A percentile compares a stretch with the other conserved stretches of the same genome.
Conservation (phyloP, 30 jellyfish, hydroid and myxozoan genomes). For the Chrysaora quinquecirrha region DNA sequence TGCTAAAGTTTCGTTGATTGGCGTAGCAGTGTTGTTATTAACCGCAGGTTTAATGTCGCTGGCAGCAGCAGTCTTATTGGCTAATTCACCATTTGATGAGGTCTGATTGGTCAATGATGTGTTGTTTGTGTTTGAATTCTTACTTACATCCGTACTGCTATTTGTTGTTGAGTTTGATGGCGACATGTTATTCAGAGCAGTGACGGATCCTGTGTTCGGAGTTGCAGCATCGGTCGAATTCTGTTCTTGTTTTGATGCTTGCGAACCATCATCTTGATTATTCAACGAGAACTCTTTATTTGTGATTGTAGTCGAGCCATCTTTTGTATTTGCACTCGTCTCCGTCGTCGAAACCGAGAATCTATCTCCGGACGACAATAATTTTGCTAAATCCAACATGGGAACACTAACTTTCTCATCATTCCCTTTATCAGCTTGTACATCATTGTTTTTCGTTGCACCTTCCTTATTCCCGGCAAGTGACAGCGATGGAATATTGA, state of each 20-base stretch:
- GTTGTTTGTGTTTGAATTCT: background rate
- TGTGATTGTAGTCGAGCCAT: constrained; percentile 71
- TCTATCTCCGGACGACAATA: constrained; percentile 79
- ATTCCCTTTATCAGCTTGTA: constrained; percentile 43
- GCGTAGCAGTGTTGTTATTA: constrained; percentile 32
- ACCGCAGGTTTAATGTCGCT: constrained; percentile 1
- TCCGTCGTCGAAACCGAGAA: constrained; percentile 86
- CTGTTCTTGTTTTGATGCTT: background rate
- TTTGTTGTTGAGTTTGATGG: background rate
- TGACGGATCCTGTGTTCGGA: constrained; percentile 38
- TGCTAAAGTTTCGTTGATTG: constrained; percentile 46
- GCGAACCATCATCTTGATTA: constrained; percentile 51
- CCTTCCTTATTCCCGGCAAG: constrained; percentile 59
- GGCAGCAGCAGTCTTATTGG: constrained; percentile 21
- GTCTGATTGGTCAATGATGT: constrained; percentile 7
- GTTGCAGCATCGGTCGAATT: constrained; percentile 51
- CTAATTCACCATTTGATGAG: background rate
- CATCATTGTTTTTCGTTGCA: constrained; percentile 39
- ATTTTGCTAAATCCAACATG: constrained; percentile 81
- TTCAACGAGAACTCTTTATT: constrained; percentile 74
- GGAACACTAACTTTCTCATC: constrained; percentile 57
- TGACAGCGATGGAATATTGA: constrained; percentile 78
- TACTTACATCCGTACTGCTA: background rate
- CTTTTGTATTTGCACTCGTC: constrained; percentile 78
- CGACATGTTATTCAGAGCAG: constrained; percentile 3